Evolutionary conservation across 1,140 invertebrate genomes (phyloP).

Genomic region (Conus ventricosus): DNA sequence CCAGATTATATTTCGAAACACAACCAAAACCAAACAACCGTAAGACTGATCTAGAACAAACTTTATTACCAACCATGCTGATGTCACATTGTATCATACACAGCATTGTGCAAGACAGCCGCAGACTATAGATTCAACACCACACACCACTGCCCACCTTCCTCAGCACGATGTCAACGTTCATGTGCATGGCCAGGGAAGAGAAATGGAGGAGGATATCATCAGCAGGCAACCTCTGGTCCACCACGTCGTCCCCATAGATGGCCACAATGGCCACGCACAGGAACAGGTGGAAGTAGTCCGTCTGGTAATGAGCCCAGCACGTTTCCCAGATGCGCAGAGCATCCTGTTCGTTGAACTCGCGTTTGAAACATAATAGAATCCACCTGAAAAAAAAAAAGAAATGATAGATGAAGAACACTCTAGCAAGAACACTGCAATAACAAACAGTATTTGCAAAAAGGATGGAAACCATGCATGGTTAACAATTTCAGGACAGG

Average conservation of each 20-base stretch:
- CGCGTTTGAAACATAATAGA: slow-evolving; percentile 85
- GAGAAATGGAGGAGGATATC: slow-evolving; percentile 96
- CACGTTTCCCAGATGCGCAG: slow-evolving; percentile 95
- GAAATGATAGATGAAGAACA: not conserved
- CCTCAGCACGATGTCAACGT: slow-evolving; percentile 89
- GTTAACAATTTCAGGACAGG: no score
- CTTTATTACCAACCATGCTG: no score
- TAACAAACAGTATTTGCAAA: not conserved
- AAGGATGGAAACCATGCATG: not conserved
- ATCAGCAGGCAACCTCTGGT: slow-evolving; percentile 90
- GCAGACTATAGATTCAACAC: no score
- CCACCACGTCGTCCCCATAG: slow-evolving; percentile 91
- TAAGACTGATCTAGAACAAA: no score
- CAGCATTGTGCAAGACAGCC: no score
- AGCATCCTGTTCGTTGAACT: slow-evolving; percentile 90
- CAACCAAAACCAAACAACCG: no score
- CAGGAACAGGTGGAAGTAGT: slow-evolving; percentile 94
- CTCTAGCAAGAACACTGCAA: no score
- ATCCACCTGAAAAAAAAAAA: slow-evolving; percentile 88
- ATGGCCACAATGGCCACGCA: slow-evolving; percentile 92
- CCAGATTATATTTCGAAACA: no score
- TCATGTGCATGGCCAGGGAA: slow-evolving; percentile 96
- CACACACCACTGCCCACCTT: slow-evolving; percentile 78
- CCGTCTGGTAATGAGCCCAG: slow-evolving; percentile 94
- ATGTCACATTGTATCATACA: no score